A percentile compares a stretch with the other conserved stretches of the same genome.
phyloP scores from a whole-genome alignment of 2,113 vertebrate genomes.

The Cisticola juncidis region DNA sequence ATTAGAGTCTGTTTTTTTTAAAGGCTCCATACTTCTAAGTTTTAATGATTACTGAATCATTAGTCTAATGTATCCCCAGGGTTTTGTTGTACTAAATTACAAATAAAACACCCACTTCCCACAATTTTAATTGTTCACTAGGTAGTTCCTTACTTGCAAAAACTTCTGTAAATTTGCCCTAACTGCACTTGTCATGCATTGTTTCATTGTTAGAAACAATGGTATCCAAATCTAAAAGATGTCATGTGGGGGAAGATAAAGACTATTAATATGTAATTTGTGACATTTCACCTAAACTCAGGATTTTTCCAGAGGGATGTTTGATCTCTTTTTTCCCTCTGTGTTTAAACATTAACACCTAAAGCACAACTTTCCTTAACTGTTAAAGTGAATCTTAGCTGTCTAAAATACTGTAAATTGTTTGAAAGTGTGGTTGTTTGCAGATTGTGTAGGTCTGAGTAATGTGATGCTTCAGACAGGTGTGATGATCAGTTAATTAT shows the following conservation, averaged over 20 bases:
- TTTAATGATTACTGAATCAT: conserved; percentile 62
- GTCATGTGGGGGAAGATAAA: not conserved
- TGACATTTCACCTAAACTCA: not conserved
- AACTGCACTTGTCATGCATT: not conserved
- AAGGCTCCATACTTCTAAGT: not conserved
- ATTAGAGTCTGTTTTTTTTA: not conserved
- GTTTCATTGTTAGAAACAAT: not conserved
- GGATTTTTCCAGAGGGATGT: not conserved
- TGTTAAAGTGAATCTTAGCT: not conserved
- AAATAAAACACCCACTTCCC: conserved; percentile 27
- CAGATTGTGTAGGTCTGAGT: not conserved
- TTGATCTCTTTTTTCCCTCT: not conserved
- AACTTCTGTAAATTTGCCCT: not conserved
- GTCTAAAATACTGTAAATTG: not conserved
- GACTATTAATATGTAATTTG: not conserved
- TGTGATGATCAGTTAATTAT: not conserved
- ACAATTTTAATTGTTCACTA: not conserved
- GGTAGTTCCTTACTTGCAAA: not conserved
- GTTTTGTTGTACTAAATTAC: conserved; percentile 38
- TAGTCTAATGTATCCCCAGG: conserved; percentile 30
- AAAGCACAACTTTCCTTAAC: not conserved
- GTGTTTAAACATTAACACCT: not conserved
- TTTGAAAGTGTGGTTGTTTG: not conserved
- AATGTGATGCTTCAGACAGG: not conserved
- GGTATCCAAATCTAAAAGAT: not conserved